These are phyloP conservation scores for Drosophila ezoana DNA, from an alignment of 2,888 invertebrate genomes.

Conservation along the genomic window DNA sequence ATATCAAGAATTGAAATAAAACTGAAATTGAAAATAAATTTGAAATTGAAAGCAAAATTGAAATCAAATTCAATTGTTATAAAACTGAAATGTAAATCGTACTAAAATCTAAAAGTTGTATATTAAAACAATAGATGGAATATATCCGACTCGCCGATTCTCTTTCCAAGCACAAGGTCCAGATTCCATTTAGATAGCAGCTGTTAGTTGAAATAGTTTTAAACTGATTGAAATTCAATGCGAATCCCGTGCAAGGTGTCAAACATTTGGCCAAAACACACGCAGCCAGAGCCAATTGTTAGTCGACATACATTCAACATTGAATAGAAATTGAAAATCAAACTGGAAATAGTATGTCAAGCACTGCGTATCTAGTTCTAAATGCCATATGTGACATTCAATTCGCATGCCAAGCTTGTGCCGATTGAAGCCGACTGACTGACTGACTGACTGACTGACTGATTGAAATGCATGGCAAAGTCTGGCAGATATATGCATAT, in stretches of 20 bases:
- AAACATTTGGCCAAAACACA: conserved; percentile 6
- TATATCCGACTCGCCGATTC: no score
- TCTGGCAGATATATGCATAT: not conserved
- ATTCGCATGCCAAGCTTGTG: conserved; percentile 14
- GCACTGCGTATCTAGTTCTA: not conserved
- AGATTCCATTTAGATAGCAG: not conserved
- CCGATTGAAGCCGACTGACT: not conserved
- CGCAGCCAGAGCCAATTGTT: conserved; percentile 16
- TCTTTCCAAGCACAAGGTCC: no score
- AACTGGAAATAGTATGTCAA: not conserved
- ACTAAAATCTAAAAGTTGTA: not conserved
- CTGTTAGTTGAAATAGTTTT: not conserved
- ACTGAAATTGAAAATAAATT: conserved; percentile 5
- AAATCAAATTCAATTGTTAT: not conserved
- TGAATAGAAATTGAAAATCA: conserved; percentile 31
- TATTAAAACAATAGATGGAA: not conserved
- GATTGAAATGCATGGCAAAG: conserved; percentile 29
- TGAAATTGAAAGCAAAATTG: not conserved
- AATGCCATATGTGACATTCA: no score
- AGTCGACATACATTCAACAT: conserved; percentile 38
- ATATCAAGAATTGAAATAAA: no score
- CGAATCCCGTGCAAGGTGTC: conserved; percentile 2
- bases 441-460: conserved; percentile 3
- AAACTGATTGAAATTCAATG: conserved; percentile 17
- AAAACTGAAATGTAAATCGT: not conserved